Conservation (phyloP, 2,888 invertebrate species). For the Cephonodes hylas region DNA sequence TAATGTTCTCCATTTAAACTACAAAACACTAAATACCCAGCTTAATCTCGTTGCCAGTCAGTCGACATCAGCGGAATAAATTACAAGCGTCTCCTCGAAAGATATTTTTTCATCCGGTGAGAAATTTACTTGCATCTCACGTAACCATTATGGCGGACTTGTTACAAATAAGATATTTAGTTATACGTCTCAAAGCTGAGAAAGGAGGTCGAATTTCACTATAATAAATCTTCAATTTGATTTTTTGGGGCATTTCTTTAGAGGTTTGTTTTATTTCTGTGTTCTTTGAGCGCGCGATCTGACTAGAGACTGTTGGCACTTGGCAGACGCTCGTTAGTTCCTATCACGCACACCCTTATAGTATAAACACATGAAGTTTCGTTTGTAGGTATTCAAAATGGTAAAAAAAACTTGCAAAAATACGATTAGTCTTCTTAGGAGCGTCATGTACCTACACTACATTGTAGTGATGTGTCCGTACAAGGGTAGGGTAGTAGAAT, state of each 20-base stretch:
- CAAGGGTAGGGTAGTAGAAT: too few species aligned
- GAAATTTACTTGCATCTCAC: slow-evolving; percentile 38
- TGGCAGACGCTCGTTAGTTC: too few species aligned
- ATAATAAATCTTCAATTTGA: neutral
- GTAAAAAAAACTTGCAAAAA: too few species aligned
- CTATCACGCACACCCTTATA: too few species aligned
- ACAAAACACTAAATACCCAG: slow-evolving; percentile 4
- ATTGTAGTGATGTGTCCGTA: too few species aligned
- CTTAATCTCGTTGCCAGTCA: slow-evolving; percentile 14
- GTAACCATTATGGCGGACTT: slow-evolving; percentile 36
- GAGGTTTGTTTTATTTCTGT: neutral
- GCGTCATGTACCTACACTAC: too few species aligned
- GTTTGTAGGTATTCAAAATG: too few species aligned
- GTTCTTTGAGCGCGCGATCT: too few species aligned
- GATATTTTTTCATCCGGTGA: slow-evolving; percentile 24
- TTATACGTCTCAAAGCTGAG: neutral
- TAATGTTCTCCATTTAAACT: neutral
- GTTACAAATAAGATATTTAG: slow-evolving; percentile 35
- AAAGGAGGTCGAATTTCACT: neutral
- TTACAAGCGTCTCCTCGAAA: slow-evolving; percentile 25
- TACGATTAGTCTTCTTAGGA: too few species aligned
- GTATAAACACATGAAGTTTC: too few species aligned
- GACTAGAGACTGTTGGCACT: too few species aligned
- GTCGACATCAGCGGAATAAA: slow-evolving; percentile 29
- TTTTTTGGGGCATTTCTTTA: neutral